Evolutionary conservation across 2,113 vertebrate species (phyloP).

Genomic region (Prochilodus magdalenae): DNA sequence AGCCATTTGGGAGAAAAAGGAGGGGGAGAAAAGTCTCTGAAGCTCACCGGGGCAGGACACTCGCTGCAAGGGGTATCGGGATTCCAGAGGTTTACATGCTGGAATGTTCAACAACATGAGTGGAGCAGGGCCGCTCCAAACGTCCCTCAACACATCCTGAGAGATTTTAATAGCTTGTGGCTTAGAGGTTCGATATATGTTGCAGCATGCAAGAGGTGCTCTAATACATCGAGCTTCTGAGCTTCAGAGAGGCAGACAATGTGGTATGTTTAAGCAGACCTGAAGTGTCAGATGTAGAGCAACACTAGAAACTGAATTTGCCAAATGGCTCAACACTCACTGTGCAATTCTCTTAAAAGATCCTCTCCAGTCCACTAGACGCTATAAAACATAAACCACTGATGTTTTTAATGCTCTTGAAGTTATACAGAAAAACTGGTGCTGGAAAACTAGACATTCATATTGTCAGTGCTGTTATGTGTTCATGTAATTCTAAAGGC

Average conservation of each 20-base stretch:
- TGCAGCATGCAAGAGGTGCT: not conserved
- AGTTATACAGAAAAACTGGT: too few relatives aligned
- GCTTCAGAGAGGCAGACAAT: not conserved
- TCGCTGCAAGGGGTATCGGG: not conserved
- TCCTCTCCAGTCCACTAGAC: not conserved
- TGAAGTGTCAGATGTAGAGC: not conserved
- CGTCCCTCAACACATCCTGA: not conserved
- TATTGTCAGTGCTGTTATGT: too few relatives aligned
- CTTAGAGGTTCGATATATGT: not conserved
- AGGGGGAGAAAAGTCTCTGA: not conserved
- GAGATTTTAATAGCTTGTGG: not conserved
- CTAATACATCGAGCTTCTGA: not conserved
- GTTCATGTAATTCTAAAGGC: too few relatives aligned
- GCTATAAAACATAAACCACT: not conserved
- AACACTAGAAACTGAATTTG: not conserved
- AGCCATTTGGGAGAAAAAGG: not conserved
- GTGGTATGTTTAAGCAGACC: not conserved
- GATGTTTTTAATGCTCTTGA: too few relatives aligned
- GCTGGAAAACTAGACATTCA: too few relatives aligned
- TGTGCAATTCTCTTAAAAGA: not conserved
- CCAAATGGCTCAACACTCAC: too few relatives aligned
- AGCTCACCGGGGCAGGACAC: not conserved
- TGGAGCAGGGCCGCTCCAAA: not conserved
- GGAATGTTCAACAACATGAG: not conserved
- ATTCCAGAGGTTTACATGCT: slow-evolving; percentile 23